A percentile compares a stretch with the other conserved stretches of the same genome.
Evolutionary conservation across 1,140 invertebrate species (phyloP).

Genomic region (Kradibia gibbosae): DNA sequence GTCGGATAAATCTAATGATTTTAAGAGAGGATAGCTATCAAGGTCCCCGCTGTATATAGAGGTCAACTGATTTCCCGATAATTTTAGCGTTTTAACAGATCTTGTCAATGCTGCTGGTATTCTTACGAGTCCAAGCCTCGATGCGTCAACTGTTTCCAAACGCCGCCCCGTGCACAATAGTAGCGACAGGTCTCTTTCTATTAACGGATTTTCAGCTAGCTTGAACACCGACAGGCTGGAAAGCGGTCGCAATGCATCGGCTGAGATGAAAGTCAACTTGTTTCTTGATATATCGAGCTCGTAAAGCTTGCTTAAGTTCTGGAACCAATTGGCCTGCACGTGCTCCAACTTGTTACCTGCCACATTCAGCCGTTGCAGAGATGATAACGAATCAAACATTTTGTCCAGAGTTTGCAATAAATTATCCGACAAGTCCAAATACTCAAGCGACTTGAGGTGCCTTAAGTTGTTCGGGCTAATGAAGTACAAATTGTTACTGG

Average conservation of each 20-base stretch:
- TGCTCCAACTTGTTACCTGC: constrained; percentile 79
- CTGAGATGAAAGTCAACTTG: constrained; percentile 77
- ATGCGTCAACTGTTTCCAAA: constrained; percentile 86
- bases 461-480: constrained; percentile 74
- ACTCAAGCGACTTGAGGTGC: constrained; percentile 67
- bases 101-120: constrained; percentile 89
- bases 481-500: constrained; percentile 73
- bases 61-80: constrained; percentile 84
- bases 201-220: constrained; percentile 80
- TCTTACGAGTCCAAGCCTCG: constrained; percentile 82
- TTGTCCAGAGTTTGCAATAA: constrained; percentile 75
- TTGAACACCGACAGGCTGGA: constrained; percentile 84
- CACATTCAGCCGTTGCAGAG: constrained; percentile 81
- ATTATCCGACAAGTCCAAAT: constrained; percentile 79
- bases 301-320: constrained; percentile 78
- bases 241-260: constrained; percentile 82
- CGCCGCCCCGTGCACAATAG: constrained; percentile 81
- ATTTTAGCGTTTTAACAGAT: constrained; percentile 84
- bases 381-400: constrained; percentile 74
- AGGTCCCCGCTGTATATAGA: constrained; percentile 87
- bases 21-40: constrained; percentile 89
- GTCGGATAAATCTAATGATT: constrained; percentile 85
- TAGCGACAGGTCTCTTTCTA: constrained; percentile 76
- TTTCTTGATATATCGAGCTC: constrained; percentile 88
- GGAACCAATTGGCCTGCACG: constrained; percentile 76